phyloP scores from a whole-genome alignment of 2,113 vertebrate species.

The Synchiropus splendidus region DNA sequence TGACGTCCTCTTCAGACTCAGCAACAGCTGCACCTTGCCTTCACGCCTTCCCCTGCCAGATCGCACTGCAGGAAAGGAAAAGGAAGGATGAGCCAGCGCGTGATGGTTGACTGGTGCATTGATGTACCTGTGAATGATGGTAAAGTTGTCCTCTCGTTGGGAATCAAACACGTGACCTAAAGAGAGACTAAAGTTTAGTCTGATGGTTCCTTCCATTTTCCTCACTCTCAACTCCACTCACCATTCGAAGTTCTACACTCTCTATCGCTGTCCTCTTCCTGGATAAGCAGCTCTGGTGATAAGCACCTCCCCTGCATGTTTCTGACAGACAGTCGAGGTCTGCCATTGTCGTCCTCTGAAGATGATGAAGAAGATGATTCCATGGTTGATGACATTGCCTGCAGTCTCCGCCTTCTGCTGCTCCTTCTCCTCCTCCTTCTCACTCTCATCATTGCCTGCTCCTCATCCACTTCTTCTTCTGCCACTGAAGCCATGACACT shows the following conservation, averaged over 20 bases:
- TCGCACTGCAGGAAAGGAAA: conserved; percentile 48
- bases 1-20: too few relatives aligned
- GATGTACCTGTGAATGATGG: conserved; percentile 86
- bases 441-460: conserved; percentile 7
- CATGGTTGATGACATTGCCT: conserved; percentile 40
- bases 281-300: too few relatives aligned
- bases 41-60: conserved; percentile 71
- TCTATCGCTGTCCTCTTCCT: too few relatives aligned
- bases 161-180: too few relatives aligned
- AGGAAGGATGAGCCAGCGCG: conserved; percentile 6
- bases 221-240: too few relatives aligned
- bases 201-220: too few relatives aligned
- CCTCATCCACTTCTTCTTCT: conserved; percentile 19
- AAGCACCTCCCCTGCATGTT: too few relatives aligned
- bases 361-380: conserved; percentile 32
- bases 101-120: background rate
- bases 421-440: conserved; percentile 28
- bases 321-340: too few relatives aligned
- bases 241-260: too few relatives aligned
- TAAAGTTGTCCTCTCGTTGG: conserved; percentile 81
- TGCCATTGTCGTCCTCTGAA: background rate
- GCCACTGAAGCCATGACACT: conserved; percentile 21
- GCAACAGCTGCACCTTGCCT: conserved; percentile 4
- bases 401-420: conserved; percentile 13
- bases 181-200: too few relatives aligned